Evolutionary conservation across 2,888 invertebrate species (phyloP), one percentile per base, ranked within the genome.

Genomic region (Coenonympha glycerion): DNA sequence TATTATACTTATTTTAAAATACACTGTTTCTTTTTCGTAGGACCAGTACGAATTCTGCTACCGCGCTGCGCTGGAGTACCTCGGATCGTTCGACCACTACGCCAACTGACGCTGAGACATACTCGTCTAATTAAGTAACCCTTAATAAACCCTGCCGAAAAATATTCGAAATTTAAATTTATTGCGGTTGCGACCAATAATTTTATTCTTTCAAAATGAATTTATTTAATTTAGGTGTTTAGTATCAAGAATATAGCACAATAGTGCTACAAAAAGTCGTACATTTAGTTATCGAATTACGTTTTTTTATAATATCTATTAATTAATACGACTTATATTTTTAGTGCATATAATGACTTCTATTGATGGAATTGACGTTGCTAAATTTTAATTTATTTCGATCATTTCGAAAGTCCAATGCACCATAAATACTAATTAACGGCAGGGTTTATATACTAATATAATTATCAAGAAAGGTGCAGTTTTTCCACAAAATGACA

Each of bases 31-130:
- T 63, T 63, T 36, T 22, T 24, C 24, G 77, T 81, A 96, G 96
- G 98, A 99, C 89, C 99, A 99, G 87, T 99, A 99, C 88, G 97
- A 99, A 85, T 99, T 99, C 89, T 98, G 99, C 88, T 99, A 99
- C 88, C 93, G 97, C 68, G 98, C 99, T 55, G 98, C 98, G 66
- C 90, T 99, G 79, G 99, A 99, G 80, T 99, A 99, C 88, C 91
- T 99, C 78, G 97, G 97, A 65, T 98, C 97, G 18, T 99, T 98
- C 86, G 98, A 98, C 88, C 97, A 98, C 84, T 96, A 96, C 88
- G 92, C 95, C 78, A 95, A 94, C 90, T 95, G 92, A 93, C 87
- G 79, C 67, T 86, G 84, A 86, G 84, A 84, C 69, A 64, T 71
- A 65, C 87, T 87, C 61, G 85, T 87, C 64, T 87, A 79, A n/a